These are phyloP conservation scores for Orius insidiosus DNA, from an alignment of 1,140 invertebrate species.

Conservation along the genomic window DNA sequence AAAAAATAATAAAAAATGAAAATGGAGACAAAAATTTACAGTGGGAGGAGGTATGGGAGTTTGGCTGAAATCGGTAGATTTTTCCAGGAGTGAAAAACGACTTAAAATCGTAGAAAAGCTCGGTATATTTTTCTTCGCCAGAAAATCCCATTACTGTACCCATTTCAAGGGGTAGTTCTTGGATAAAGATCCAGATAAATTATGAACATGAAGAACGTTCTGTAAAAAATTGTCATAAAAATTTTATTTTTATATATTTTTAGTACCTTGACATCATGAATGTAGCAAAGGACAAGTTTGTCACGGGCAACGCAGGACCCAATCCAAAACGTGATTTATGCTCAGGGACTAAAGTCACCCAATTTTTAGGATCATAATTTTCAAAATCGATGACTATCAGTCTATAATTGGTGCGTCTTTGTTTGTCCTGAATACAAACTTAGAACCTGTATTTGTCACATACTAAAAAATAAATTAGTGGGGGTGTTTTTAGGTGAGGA, in stretches of 20 bases:
- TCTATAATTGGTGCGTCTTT: constrained; percentile 78
- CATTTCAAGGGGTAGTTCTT: constrained; percentile 62
- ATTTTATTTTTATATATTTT: background rate
- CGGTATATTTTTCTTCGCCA: constrained; percentile 65
- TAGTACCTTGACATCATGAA: constrained; percentile 82
- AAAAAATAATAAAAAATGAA: constrained; percentile 3
- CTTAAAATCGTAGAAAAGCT: constrained; percentile 87
- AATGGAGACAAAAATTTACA: constrained; percentile 26
- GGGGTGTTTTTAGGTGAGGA: background rate
- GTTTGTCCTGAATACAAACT: constrained; percentile 83
- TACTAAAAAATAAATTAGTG: constrained; percentile 44
- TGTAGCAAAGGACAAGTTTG: constrained; percentile 79
- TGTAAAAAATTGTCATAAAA: constrained; percentile 26
- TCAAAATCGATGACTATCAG: constrained; percentile 79
- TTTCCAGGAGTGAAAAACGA: constrained; percentile 84
- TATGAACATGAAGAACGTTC: constrained; percentile 70
- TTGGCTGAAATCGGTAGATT: constrained; percentile 70
- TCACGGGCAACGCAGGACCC: constrained; percentile 68
- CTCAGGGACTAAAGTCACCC: constrained; percentile 70
- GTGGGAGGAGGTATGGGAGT: constrained; percentile 38
- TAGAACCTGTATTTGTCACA: constrained; percentile 70
- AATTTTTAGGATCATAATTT: constrained; percentile 56
- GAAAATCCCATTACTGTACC: constrained; percentile 72
- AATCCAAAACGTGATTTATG: constrained; percentile 79
- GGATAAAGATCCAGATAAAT: constrained; percentile 53